phyloP scores from a whole-genome alignment of 2,888 invertebrate genomes.

The Pseudococcus longispinus region DNA sequence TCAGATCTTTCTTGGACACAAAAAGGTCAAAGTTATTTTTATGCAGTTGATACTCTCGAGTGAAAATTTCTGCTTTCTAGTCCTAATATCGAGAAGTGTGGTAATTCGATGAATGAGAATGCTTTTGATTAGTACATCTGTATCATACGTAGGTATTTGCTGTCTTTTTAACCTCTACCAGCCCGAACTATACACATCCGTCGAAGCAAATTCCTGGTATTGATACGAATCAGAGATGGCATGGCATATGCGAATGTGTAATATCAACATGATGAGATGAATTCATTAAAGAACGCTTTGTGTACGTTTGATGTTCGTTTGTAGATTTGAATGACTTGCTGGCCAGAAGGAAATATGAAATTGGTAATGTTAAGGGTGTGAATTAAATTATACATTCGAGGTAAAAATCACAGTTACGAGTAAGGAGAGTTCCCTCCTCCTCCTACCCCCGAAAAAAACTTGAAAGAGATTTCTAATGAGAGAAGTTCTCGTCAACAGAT shows the following conservation, averaged over 20 bases:
- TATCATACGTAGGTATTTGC: not conserved
- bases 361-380: not conserved
- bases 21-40: too few relatives aligned
- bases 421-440: too few relatives aligned
- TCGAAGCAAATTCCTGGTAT: not conserved
- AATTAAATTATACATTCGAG: too few relatives aligned
- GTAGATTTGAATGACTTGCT: not conserved
- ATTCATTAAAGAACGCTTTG: not conserved
- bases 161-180: not conserved
- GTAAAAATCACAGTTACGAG: too few relatives aligned
- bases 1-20: too few relatives aligned
- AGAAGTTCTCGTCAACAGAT: too few relatives aligned
- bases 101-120: not conserved
- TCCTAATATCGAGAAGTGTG: not conserved
- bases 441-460: too few relatives aligned
- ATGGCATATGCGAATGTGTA: not conserved
- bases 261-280: not conserved
- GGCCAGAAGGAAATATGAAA: not conserved
- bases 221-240: not conserved
- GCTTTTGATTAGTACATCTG: not conserved
- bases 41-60: not conserved
- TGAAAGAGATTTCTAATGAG: too few relatives aligned
- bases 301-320: slow-evolving; percentile 8
- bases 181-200: not conserved
- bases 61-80: not conserved